These are phyloP conservation scores for Mamestra brassicae DNA, from an alignment of 2,888 invertebrate genomes.

Conservation along the genomic window DNA sequence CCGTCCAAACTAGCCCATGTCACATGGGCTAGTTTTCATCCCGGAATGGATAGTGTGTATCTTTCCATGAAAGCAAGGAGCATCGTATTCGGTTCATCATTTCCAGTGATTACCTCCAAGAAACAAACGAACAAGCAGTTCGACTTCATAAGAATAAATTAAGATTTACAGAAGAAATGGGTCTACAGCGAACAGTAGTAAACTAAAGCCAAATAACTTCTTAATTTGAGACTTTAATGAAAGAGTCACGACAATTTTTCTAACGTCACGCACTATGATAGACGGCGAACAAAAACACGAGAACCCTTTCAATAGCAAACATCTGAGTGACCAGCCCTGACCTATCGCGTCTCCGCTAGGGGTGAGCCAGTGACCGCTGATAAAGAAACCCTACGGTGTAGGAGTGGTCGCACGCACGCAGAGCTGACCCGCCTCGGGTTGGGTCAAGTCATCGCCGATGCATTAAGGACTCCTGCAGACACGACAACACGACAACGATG, in stretches of 20 bases:
- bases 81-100: too few species aligned
- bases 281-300: conserved; percentile 7
- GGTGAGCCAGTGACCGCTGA: conserved; percentile 57
- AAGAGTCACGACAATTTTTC: neutral
- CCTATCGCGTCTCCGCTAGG: conserved; percentile 47
- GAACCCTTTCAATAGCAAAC: conserved; percentile 38
- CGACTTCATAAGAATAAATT: neutral
- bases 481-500: neutral
- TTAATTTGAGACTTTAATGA: neutral
- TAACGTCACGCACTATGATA: neutral
- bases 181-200: neutral
- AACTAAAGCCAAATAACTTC: neutral
- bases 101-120: too few species aligned
- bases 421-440: conserved; percentile 44
- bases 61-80: neutral
- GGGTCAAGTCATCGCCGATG: conserved; percentile 40
- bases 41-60: neutral
- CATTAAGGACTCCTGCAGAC: neutral
- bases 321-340: conserved; percentile 60
- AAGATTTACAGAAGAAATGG: neutral
- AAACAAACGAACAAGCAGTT: neutral
- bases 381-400: conserved; percentile 72
- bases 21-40: too few species aligned
- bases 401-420: conserved; percentile 72
- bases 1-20: neutral